Base-by-base conservation (phyloP, 2,888 invertebrate genomes). In the Listrodromus nycthemerus region DNA sequence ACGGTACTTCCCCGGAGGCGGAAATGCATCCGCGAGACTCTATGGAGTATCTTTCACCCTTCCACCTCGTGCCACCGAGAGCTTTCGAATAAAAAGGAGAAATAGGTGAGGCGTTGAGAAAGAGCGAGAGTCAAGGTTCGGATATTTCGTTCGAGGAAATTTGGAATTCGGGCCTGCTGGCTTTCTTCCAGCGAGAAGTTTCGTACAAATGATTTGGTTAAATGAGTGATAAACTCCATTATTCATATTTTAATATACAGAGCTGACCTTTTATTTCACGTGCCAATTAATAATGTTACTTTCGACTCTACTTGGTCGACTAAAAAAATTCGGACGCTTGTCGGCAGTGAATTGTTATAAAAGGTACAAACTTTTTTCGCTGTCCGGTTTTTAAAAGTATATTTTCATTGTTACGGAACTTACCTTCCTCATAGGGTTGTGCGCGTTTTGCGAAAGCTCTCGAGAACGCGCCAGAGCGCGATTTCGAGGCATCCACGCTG, bases 401-500 rank as follows among this genome's bases (percentile, higher is more conserved):
- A 37, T 63, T 30, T 74, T 21, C 21, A 30, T 48, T 48, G 24
- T 27, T 4, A 37, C 19, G 41, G 85, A 83, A 91, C 92, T 92
- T 90, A 92, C 92, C 92, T 92, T 92, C 92, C 87, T 92, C 92
- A 88, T 91, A 89, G 88, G 92, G 92, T 86, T 92, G 92, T 85
- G 91, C 91, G 83, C 92, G 90, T 80, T 92, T 92, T 55, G 92
- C 91, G 76, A 92, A 92, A 80, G 92, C 92, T 86, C 91, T 90
- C 87, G 92, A 91, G 89, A 92, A 92, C 69, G 89, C 92, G 79
- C 91, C 91, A 45, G 45, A 30, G 37, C 90, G 90, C 82, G 91
- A 86, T 88, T 92, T 91, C 77, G 89, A 86, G 85, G 91, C 86
- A 83, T 91, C 91, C 84, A 90, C 87, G 86, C 91, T 90, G 75